A percentile compares a stretch with the other conserved stretches of the same genome.
phyloP scores from a whole-genome alignment of 2,888 invertebrate genomes.

The Tillus elongatus region DNA sequence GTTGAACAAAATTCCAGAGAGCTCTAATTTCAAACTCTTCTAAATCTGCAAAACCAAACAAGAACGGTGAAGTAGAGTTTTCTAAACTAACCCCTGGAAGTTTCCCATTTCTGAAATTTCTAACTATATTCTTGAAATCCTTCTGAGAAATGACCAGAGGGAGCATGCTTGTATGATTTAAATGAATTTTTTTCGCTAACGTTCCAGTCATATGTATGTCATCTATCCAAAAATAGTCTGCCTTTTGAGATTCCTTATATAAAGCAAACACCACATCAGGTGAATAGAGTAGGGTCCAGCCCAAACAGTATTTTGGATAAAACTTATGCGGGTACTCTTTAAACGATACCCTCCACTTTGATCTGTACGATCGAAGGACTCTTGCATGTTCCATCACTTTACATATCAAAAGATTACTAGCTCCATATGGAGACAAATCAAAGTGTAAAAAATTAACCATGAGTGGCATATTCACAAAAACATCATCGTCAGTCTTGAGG shows the following conservation, averaged over 20 bases:
- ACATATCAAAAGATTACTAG: conserved; percentile 52
- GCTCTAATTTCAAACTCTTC: conserved; percentile 42
- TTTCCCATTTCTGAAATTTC: conserved; percentile 8
- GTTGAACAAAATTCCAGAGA: conserved; percentile 43
- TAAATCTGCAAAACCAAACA: conserved; percentile 50
- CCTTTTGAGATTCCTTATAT: conserved; percentile 43
- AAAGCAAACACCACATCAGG: conserved; percentile 42
- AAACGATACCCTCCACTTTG: conserved; percentile 63
- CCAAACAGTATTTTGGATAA: conserved; percentile 64
- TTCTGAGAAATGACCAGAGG: conserved; percentile 21
- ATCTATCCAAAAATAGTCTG: conserved; percentile 65
- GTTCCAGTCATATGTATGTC: conserved; percentile 63
- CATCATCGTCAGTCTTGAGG: conserved; percentile 67
- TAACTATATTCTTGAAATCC: conserved; percentile 17
- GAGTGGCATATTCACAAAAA: conserved; percentile 58
- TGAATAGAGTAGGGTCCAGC: conserved; percentile 48
- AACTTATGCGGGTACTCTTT: conserved; percentile 49
- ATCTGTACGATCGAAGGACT: conserved; percentile 51
- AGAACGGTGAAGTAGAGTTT: conserved; percentile 36
- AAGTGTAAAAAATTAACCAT: conserved; percentile 42
- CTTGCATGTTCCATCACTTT: conserved; percentile 43
- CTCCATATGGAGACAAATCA: conserved; percentile 48
- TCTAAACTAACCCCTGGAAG: background rate
- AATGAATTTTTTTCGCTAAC: conserved; percentile 47
- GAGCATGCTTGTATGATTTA: conserved; percentile 44